Evolutionary conservation across 2,888 invertebrate genomes (phyloP), one percentile per base, ranked within the genome.

Genomic region (Rhamnusium bicolor): DNA sequence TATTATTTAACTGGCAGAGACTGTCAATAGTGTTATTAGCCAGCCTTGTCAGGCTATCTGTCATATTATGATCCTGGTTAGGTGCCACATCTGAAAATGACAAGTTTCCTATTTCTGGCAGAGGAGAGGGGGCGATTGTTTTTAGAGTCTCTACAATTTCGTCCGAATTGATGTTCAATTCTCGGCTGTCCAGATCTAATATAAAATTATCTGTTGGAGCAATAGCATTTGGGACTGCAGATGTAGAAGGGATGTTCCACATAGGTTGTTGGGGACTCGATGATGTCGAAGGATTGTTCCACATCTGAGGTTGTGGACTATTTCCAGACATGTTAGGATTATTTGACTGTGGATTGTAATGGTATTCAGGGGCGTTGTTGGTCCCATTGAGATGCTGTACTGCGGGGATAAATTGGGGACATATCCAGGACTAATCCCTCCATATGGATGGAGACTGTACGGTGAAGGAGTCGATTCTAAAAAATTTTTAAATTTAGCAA

Each of bases 21-120:
- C 53, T 65, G 40, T 65, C 65, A 12, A 65, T 53, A 5, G 65
- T 65, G 10, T 65, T 65, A 65, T 89, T 89, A 0, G 90, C 88
- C 63, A 91, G 81, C 77, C 89, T 87, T n/a, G 90, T 90, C 74
- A 91, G 89, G 83, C 91, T 91, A 75, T 91, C 91, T 1, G 90
- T 89, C 90, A 90, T 90, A 80, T 88, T 90, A 65, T 85, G 84
- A 51, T 84, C 83, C 49, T 80, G 79, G 21, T 81, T 84, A 74
- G 82, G 72, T 40, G 71, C 75, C 19, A 83, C 81, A 69, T 90
- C 90, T 0, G 87, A 87, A 69, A 91, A 83, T 0, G 89, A 89
- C 60, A 90, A 82, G 78, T 89, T 89, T 74, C 86, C 87, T 1
- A 80, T 73, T 5, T 81, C 79, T 5, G 79, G 77, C 12, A 81